These are phyloP conservation scores for Rotaria macrura DNA, from an alignment of 2,888 invertebrate species.

Conservation along the genomic window DNA sequence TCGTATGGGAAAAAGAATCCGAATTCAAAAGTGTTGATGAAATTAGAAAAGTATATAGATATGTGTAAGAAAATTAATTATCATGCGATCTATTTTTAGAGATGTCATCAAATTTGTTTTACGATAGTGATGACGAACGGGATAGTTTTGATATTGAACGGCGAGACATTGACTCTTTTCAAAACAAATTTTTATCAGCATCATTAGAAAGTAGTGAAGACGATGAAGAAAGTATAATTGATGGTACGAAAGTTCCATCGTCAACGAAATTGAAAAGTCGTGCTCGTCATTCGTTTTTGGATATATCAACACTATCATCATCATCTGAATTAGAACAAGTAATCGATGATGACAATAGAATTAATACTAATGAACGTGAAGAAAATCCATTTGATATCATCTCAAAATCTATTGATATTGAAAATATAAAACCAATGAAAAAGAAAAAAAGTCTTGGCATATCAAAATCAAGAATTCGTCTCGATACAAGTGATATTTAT, in stretches of 20 bases:
- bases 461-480: background rate
- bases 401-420: background rate
- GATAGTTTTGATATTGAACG: background rate
- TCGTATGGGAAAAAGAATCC: no score
- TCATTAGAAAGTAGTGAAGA: background rate
- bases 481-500: background rate
- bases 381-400: background rate
- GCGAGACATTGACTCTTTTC: background rate
- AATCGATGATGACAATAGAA: background rate
- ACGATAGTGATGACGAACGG: background rate
- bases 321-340: background rate
- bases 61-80: no score
- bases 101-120: background rate
- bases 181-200: background rate
- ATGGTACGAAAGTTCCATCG: background rate
- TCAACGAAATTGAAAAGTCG: background rate
- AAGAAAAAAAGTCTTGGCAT: background rate
- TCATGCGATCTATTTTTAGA: background rate
- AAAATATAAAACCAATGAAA: background rate
- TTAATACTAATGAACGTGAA: no score
- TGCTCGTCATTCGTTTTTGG: background rate
- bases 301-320: background rate
- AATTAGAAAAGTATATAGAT: no score
- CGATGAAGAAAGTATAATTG: background rate
- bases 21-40: no score